A percentile compares a stretch with the other conserved stretches of the same genome.
phyloP scores from a whole-genome alignment of 2,113 vertebrate genomes.

The Ramphastos sulfuratus region DNA sequence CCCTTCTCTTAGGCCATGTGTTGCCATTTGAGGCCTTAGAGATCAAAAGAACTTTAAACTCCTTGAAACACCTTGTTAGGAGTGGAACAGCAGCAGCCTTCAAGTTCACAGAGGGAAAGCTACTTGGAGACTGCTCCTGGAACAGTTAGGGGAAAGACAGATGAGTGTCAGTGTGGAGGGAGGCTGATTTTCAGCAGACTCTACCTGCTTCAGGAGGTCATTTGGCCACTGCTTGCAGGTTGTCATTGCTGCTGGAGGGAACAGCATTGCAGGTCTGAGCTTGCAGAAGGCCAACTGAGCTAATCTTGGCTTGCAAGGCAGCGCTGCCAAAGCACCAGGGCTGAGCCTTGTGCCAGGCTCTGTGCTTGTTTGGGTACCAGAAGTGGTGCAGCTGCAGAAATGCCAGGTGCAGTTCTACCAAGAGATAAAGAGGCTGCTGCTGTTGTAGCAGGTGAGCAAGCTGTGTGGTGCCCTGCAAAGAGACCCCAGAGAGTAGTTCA shows the following conservation, averaged over 20 bases:
- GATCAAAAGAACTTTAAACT: background rate
- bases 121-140: background rate
- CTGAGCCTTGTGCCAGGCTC: background rate
- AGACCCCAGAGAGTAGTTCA: rapidly evolving
- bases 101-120: background rate
- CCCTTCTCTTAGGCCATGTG: background rate
- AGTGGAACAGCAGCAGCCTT: background rate
- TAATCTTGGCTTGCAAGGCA: background rate
- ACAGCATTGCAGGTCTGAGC: background rate
- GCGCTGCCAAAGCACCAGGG: background rate
- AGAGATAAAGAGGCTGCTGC: background rate
- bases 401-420: background rate
- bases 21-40: background rate
- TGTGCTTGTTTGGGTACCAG: background rate
- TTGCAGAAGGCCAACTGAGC: background rate
- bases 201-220: background rate
- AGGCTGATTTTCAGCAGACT: background rate
- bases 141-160: background rate
- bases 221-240: background rate
- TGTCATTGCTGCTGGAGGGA: background rate
- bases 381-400: background rate
- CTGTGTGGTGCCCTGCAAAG: rapidly evolving
- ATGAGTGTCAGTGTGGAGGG: background rate
- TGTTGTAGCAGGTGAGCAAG: background rate
- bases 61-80: background rate